Conservation (phyloP, 2,113 vertebrate genomes). For the Xiphophorus couchianus region DNA sequence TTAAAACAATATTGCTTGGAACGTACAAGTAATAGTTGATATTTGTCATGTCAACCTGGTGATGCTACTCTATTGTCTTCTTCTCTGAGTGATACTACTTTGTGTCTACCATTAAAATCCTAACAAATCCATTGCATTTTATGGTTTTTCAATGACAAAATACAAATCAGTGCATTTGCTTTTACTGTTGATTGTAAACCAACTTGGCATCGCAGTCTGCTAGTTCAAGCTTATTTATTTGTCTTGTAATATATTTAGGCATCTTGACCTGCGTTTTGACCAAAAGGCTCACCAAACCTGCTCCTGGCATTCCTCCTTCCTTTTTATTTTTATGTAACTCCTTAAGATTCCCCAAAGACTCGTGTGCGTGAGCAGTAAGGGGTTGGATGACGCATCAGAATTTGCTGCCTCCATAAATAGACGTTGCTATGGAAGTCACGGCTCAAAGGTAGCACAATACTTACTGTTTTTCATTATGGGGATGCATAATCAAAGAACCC, state of each 20-base stretch:
- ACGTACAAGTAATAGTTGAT: too few species aligned
- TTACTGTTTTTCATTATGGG: neutral
- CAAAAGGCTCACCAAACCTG: constrained; percentile 3
- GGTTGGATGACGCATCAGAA: neutral
- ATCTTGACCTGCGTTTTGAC: neutral
- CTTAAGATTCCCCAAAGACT: constrained; percentile 2
- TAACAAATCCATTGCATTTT: neutral
- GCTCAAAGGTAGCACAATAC: neutral
- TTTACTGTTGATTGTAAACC: neutral
- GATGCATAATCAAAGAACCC: constrained; percentile 57
- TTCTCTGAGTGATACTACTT: too few species aligned
- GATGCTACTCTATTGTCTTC: too few species aligned
- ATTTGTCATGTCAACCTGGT: too few species aligned
- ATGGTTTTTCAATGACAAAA: neutral
- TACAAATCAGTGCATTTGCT: neutral
- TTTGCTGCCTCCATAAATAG: constrained; percentile 10
- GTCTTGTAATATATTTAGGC: neutral
- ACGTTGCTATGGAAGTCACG: constrained; percentile 1
- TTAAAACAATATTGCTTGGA: too few species aligned
- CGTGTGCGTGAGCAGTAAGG: neutral
- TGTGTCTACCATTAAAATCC: too few species aligned
- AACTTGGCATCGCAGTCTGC: neutral
- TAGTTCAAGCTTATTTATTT: neutral
- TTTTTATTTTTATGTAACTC: neutral
- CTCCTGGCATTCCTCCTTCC: neutral